Evolutionary conservation across 2,888 invertebrate species (phyloP), one percentile per base, ranked within the genome.

Genomic region (Ennomos fuscantarius): DNA sequence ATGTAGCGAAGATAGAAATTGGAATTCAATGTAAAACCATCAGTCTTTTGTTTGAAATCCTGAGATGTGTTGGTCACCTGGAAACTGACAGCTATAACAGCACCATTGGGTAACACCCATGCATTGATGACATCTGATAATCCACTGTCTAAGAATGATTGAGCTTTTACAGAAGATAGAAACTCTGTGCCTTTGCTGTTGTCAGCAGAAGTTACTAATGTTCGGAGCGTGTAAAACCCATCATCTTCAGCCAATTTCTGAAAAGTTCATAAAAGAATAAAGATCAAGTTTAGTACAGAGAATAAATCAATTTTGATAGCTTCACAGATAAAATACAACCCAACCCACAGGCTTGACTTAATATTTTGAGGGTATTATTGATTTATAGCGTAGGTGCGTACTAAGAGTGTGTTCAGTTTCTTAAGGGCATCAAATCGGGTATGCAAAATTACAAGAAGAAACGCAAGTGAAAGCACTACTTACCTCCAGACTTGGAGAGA

Each of bases 141-240:
- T 51, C 95, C 94, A 42, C 96, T 95, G 65, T 96, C 95, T 35
- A 96, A 89, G 61, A 98, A 89, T 62, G 95, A 93, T 87, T 95
- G 95, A 11, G 97, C 97, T 92, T 96, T 97, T 15, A 96, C 93
- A 59, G 96, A 96, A 9, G 97, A 96, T 9, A 96, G 84, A 73
- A 96, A 97, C 63, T 94, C 93, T 15, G 93, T 90, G 78, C 94
- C 95, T 62, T 87, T 91, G 50, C 53, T 70, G 31, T 95, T 95
- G 72, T 96, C 95, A 44, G 94, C 93, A 68, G 94, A 94, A 15
- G 94, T 93, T 0, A 96, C 95, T 49, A 94, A 86, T 12, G 96
- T 94, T 82, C 94, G 94, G 0, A 98, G 76, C 49, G 96, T 94
- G 78, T 98, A 98, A 71, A 96, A 95, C 36, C 94, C 95, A 88